Conservation (phyloP, 2,888 invertebrate genomes). For the Ernsta delagoae region DNA sequence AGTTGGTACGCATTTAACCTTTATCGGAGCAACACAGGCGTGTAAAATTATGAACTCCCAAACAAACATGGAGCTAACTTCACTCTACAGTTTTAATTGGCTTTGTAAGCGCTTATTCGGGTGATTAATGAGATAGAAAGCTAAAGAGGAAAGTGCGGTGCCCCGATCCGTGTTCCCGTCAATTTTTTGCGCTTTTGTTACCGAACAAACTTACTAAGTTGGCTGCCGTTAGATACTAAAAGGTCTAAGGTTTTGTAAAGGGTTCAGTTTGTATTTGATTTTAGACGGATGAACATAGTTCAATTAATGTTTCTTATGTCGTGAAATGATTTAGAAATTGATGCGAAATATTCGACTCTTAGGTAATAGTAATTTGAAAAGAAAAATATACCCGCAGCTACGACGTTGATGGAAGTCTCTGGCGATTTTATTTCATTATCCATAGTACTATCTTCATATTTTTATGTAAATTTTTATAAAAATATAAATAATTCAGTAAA, state of each 20-base stretch:
- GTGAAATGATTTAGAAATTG: no score
- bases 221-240: neutral
- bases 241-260: neutral
- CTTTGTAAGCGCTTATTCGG: conserved; percentile 44
- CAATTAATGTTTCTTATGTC: neutral
- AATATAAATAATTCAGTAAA: no score
- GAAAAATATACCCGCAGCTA: no score
- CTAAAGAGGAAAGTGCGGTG: conserved; percentile 29
- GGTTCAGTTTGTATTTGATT: neutral
- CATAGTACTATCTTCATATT: no score
- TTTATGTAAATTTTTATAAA: no score
- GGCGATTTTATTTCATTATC: no score
- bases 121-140: conserved; percentile 41
- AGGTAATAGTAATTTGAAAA: no score
- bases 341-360: no score
- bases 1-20: conserved; percentile 10
- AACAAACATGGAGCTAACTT: conserved; percentile 43
- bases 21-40: conserved; percentile 22
- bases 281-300: neutral
- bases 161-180: neutral
- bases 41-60: conserved; percentile 32
- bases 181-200: neutral
- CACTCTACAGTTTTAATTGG: conserved; percentile 42
- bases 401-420: no score
- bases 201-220: neutral